Conservation (phyloP, 2,797 vertebrate genomes). For the Alfaro cultratus region DNA sequence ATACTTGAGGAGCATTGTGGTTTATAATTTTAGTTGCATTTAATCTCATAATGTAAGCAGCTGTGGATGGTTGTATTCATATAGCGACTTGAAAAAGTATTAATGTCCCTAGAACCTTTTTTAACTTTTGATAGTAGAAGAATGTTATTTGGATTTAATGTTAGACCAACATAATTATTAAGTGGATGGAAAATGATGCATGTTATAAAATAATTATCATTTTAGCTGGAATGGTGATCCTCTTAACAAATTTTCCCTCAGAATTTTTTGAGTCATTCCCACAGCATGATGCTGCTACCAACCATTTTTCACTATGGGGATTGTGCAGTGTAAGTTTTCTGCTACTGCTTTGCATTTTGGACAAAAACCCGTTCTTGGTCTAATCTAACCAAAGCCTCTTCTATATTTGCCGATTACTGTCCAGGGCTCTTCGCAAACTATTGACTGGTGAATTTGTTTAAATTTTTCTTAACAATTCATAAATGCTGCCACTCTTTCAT, state of each 20-base stretch:
- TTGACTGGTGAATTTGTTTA: neutral
- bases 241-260: neutral
- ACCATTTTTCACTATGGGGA: neutral
- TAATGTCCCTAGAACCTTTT: neutral
- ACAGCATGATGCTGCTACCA: neutral
- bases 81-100: neutral
- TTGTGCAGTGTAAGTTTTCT: neutral
- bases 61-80: conserved; percentile 10
- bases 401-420: neutral
- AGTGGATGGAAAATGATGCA: neutral
- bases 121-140: neutral
- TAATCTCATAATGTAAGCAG: conserved; percentile 47
- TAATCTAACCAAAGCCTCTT: neutral
- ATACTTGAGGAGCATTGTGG: conserved; percentile 45
- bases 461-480: neutral
- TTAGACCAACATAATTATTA: neutral
- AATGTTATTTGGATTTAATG: neutral
- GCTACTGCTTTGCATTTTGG: neutral
- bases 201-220: neutral
- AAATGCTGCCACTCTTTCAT: neutral
- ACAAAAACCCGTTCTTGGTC: neutral
- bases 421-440: neutral
- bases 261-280: neutral
- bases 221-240: neutral
- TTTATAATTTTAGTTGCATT: conserved; percentile 53